Conservation (phyloP, 2,888 invertebrate genomes). For the Epistrophe grossulariae region DNA sequence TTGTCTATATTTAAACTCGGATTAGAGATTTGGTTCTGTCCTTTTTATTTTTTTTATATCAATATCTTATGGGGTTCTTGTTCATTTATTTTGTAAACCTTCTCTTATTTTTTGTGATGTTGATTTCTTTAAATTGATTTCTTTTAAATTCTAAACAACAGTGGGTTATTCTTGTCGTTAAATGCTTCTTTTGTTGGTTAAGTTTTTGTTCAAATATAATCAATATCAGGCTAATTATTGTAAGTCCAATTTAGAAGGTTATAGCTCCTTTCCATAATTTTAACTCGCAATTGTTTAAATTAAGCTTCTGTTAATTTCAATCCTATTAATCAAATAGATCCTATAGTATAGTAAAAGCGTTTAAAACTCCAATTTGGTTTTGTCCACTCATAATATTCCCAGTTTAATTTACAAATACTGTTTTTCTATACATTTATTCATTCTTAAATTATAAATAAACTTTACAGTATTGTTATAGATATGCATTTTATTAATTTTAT, state of each 20-base stretch:
- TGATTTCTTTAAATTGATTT: neutral
- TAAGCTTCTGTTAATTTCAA: neutral
- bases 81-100: neutral
- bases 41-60: neutral
- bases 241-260: neutral
- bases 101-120: neutral
- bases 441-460: constrained; percentile 21
- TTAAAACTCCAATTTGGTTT: constrained; percentile 16
- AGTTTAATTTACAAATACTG: constrained; percentile 23
- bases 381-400: neutral
- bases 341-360: neutral
- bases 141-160: too few species aligned
- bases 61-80: neutral
- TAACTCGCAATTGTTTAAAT: neutral
- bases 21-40: neutral
- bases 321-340: neutral
- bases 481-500: constrained; percentile 9
- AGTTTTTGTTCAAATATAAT: neutral
- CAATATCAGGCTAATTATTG: neutral
- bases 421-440: constrained; percentile 31
- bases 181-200: neutral
- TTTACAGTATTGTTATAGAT: neutral
- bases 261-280: neutral
- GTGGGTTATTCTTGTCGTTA: neutral
- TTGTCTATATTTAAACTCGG: too few species aligned